phyloP scores from a whole-genome alignment of 2,113 vertebrate genomes.

The Cynoglossus semilaevis region DNA sequence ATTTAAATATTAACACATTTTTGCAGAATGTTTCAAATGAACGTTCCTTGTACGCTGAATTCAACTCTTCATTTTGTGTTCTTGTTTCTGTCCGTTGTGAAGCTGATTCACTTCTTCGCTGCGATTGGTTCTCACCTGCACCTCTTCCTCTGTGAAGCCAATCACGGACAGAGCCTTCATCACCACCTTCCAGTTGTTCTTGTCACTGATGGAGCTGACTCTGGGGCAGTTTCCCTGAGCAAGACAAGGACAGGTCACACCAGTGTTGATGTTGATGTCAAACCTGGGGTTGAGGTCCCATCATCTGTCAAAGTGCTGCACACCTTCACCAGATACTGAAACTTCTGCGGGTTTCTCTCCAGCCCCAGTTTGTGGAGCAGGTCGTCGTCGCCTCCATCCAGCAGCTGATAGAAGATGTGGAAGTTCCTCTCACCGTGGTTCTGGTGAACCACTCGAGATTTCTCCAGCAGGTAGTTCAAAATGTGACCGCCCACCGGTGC shows the following conservation, averaged over 20 bases:
- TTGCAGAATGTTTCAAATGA: not conserved
- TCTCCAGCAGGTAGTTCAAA: conserved; percentile 96
- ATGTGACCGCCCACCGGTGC: conserved; percentile 94
- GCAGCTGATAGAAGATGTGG: conserved; percentile 97
- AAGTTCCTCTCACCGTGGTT: conserved; percentile 97
- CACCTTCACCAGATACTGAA: conserved; percentile 93
- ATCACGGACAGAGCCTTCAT: conserved; percentile 85
- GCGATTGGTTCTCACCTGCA: conserved; percentile 81
- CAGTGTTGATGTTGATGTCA: too few relatives aligned
- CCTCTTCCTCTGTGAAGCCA: conserved; percentile 85
- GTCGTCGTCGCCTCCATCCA: conserved; percentile 88
- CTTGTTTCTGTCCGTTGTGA: too few relatives aligned
- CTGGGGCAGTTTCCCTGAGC: conserved; percentile 91
- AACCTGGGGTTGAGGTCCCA: too few relatives aligned
- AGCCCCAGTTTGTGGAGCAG: conserved; percentile 83
- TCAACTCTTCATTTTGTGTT: not conserved
- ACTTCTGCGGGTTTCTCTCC: conserved; percentile 87
- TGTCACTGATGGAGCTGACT: conserved; percentile 94
- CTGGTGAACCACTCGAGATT: conserved; percentile 95
- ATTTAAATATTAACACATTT: too few relatives aligned
- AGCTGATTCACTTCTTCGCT: too few relatives aligned
- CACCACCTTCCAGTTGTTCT: conserved; percentile 92
- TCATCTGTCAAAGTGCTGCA: too few relatives aligned
- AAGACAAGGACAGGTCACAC: conserved; percentile 14
- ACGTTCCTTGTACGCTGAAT: too few relatives aligned